phyloP scores from a whole-genome alignment of 2,113 vertebrate genomes.

The Lophius piscatorius region DNA sequence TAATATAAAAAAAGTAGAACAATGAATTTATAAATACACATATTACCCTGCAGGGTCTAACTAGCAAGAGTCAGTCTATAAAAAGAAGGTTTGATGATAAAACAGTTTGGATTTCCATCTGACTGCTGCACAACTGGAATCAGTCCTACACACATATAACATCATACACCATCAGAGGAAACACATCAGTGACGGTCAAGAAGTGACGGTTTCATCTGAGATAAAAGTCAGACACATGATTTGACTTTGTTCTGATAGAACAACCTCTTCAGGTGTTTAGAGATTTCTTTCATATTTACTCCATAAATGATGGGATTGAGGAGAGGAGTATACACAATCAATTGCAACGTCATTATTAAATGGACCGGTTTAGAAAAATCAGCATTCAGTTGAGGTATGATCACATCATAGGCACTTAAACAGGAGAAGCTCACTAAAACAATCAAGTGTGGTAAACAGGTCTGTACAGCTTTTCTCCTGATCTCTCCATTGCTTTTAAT shows the following conservation, averaged over 20 bases:
- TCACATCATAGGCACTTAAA: slow-evolving; percentile 15
- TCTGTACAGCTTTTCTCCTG: slow-evolving; percentile 42
- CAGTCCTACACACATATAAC: no score
- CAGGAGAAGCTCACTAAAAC: slow-evolving; percentile 20
- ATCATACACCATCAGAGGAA: no score
- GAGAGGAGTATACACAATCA: slow-evolving; percentile 27
- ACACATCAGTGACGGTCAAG: no score
- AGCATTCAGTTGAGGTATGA: background rate
- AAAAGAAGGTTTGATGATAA: no score
- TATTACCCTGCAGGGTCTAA: no score
- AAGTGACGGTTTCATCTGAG: no score
- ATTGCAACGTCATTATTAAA: slow-evolving; percentile 36
- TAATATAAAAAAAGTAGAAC: no score
- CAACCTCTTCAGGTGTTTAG: slow-evolving; percentile 21
- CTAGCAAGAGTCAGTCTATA: no score
- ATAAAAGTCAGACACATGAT: no score
- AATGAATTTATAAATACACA: no score
- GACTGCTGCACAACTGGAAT: no score
- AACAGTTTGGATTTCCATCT: no score
- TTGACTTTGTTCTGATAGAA: slow-evolving; percentile 2
- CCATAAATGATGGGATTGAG: slow-evolving; percentile 53
- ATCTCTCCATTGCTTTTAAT: background rate
- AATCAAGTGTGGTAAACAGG: slow-evolving; percentile 48
- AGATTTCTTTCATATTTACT: slow-evolving; percentile 44
- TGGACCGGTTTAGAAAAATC: slow-evolving; percentile 22